Percentiles rank a stretch among this genome's conserved stretches.
These are phyloP conservation scores for Urophycis tenuis DNA, from an alignment of 2,797 vertebrate genomes.

Conservation along the genomic window DNA sequence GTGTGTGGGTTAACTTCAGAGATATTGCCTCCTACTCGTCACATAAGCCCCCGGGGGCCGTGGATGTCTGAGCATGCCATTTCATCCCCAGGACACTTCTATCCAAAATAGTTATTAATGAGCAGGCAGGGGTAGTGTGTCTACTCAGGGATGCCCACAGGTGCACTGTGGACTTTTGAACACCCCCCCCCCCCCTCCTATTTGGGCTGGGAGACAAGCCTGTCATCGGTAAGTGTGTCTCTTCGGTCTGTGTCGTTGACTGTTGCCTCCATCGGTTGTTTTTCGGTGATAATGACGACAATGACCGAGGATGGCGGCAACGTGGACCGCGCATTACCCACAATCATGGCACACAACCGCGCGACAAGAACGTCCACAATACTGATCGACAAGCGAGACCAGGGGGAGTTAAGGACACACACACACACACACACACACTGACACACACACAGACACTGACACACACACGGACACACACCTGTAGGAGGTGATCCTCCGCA, in stretches of 20 bases:
- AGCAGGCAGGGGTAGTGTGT: background rate
- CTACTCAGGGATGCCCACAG: background rate
- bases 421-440: background rate
- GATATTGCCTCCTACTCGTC: background rate
- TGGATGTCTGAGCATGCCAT: background rate
- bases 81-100: background rate
- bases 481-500: conserved; percentile 83
- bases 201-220: background rate
- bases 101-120: background rate
- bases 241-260: background rate
- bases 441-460: conserved; percentile 31
- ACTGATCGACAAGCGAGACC: background rate
- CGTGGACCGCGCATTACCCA: background rate
- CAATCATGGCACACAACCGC: background rate
- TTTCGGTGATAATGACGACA: no score
- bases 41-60: background rate
- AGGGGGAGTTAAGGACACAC: background rate
- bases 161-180: background rate
- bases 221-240: background rate
- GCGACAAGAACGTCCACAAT: background rate
- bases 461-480: conserved; percentile 53
- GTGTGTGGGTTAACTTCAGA: background rate
- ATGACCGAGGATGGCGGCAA: background rate
- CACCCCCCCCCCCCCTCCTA: background rate
- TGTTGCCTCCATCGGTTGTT: no score